Evolutionary conservation across 2,888 invertebrate species (phyloP), one percentile per base, ranked within the genome.

Genomic region (Galerucella pusilla): DNA sequence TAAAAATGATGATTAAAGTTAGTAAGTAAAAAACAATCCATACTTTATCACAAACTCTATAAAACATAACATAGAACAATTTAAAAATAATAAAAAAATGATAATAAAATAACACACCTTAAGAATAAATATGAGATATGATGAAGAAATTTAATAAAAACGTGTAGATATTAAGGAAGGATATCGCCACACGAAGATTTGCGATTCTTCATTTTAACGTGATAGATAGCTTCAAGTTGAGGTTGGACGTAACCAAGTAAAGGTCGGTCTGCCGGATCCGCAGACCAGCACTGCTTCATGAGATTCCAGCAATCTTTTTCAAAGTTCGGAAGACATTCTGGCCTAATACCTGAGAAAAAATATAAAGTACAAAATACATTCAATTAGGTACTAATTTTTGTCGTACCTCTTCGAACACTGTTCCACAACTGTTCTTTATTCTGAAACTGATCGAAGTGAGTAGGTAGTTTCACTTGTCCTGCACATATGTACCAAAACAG

Each of bases 401-500:
- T 74, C 63, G 70, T 84, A 95, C 96, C 96, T 92, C 92, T 92
- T 83, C 92, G 92, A 0, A 96, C 96, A 85, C 92, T 93, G 74
- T 90, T 94, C 96, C 96, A 96, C 0, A 96, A 88, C 83, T 95
- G 94, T 85, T 96, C 96, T 84, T 96, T 96, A 82, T 93, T 96
- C 83, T 93, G 93, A 85, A 95, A 96, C 79, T 92, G 91, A 85
- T 96, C 96, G 85, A 96, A 96, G 6, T 93, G 92, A 63, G 91
- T 90, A 0, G 96, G 96, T 74, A 96, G 89, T 79, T 91, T 91
- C 0, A 95, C 93, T 84, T 93, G 92, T 0, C 96, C 96, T 0
- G 96, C 94, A 86, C 96, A 96, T 71, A 96, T 91, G 83, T 96
- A 96, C 96, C 96, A 96, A 87, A 96, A 96, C 59, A 96, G 88